Conservation (phyloP, 2,113 vertebrate genomes). For the Nycticebus coucang region DNA sequence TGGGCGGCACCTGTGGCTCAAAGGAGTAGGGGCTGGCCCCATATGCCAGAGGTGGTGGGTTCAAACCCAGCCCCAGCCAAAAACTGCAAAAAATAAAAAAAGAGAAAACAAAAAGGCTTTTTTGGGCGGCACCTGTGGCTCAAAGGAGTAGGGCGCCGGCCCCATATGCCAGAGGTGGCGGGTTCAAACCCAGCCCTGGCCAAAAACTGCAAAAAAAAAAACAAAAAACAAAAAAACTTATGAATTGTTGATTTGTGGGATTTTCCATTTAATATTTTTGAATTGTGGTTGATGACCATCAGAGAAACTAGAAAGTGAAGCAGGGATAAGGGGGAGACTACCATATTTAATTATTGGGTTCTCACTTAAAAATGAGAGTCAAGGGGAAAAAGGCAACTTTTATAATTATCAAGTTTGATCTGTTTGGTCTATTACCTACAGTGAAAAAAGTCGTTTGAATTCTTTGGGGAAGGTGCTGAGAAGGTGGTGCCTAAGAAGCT, state of each 20-base stretch:
- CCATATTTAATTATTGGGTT: not conserved
- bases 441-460: constrained; percentile 12
- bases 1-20: too few species aligned
- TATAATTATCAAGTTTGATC: not conserved
- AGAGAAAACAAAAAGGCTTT: too few species aligned
- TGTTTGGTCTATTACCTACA: not conserved
- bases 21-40: too few species aligned
- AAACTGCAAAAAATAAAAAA: too few species aligned
- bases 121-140: too few species aligned
- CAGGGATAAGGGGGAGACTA: not conserved
- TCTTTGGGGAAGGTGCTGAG: not conserved
- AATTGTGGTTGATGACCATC: not conserved
- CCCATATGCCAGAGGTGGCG: too few species aligned
- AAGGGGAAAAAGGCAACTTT: not conserved
- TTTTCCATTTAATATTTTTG: not conserved
- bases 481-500: not conserved
- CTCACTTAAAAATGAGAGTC: constrained; percentile 2
- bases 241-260: not conserved
- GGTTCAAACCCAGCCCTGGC: too few species aligned
- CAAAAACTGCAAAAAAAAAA: too few species aligned
- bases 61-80: too few species aligned
- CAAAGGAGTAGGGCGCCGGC: too few species aligned
- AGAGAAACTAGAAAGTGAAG: not conserved
- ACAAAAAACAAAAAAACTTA: too few species aligned
- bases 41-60: too few species aligned